phyloP scores from a whole-genome alignment of 2,113 vertebrate species.

The Protomyctophum bolini region DNA sequence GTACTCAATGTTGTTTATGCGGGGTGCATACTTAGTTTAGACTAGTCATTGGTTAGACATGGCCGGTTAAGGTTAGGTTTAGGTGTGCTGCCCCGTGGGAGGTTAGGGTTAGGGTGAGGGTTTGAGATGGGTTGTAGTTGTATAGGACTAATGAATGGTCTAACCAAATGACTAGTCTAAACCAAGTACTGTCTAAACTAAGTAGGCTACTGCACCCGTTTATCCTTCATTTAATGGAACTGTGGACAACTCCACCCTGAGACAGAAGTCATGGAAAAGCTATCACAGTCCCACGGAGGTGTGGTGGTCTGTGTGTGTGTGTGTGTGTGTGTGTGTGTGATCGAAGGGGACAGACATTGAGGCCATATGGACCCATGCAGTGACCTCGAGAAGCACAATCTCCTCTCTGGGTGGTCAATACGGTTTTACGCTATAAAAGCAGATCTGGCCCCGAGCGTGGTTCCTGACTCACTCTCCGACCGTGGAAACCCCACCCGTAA shows the following conservation, averaged over 20 bases:
- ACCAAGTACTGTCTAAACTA: no score
- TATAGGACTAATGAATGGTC: no score
- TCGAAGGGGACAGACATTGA: slow-evolving; percentile 31
- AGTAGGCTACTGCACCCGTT: background rate
- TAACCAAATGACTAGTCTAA: no score
- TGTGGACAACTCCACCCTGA: background rate
- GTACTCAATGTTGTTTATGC: no score
- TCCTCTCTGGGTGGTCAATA: slow-evolving; percentile 36
- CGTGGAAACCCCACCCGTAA: slow-evolving; percentile 37
- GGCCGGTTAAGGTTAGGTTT: no score
- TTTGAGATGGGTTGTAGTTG: no score
- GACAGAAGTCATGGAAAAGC: slow-evolving; percentile 7
- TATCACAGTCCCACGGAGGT: background rate
- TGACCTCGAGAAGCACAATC: slow-evolving; percentile 28
- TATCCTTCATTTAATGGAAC: slow-evolving; percentile 2
- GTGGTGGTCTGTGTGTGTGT: no score
- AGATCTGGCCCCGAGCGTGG: slow-evolving; percentile 24
- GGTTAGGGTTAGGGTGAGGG: no score
- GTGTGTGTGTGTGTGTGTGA: background rate
- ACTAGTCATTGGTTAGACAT: no score
- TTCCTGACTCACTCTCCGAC: slow-evolving; percentile 38
- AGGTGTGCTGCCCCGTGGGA: no score
- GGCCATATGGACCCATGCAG: slow-evolving; percentile 13
- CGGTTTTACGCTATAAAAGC: slow-evolving; percentile 47
- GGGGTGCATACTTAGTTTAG: no score